Percentiles rank a stretch among this genome's conserved stretches.
These are phyloP conservation scores for Geothlypis trichas DNA, from an alignment of 2,113 vertebrate species.

Conservation along the genomic window DNA sequence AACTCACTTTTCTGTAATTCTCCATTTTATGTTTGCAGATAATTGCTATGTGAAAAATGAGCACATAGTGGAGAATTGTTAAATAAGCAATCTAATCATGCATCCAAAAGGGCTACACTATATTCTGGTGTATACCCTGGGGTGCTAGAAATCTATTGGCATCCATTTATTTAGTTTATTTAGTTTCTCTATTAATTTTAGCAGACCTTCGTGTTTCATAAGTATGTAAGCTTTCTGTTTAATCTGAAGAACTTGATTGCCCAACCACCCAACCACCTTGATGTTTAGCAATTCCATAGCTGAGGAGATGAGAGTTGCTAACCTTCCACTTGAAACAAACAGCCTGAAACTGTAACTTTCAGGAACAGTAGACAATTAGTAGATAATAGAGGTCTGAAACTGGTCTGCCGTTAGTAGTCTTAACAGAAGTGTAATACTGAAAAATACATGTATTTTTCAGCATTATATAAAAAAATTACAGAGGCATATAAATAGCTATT, in stretches of 20 bases:
- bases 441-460: not conserved
- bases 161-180: not conserved
- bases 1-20: conserved; percentile 4
- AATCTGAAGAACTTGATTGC: not conserved
- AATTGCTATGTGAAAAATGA: conserved; percentile 35
- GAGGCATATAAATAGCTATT: not conserved
- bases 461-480: too few species aligned
- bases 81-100: not conserved
- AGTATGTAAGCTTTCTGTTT: not conserved
- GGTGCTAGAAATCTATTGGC: not conserved
- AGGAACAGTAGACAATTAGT: not conserved
- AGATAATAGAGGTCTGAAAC: not conserved
- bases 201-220: not conserved
- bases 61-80: not conserved
- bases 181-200: not conserved
- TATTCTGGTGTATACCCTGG: not conserved
- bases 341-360: not conserved
- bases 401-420: not conserved
- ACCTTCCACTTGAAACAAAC: not conserved
- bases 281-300: not conserved
- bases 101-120: not conserved
- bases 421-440: not conserved
- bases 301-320: not conserved
- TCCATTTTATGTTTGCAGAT: not conserved
- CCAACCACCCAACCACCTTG: not conserved